Conservation (phyloP, 2,113 vertebrate genomes). For the Donacobius atricapilla region DNA sequence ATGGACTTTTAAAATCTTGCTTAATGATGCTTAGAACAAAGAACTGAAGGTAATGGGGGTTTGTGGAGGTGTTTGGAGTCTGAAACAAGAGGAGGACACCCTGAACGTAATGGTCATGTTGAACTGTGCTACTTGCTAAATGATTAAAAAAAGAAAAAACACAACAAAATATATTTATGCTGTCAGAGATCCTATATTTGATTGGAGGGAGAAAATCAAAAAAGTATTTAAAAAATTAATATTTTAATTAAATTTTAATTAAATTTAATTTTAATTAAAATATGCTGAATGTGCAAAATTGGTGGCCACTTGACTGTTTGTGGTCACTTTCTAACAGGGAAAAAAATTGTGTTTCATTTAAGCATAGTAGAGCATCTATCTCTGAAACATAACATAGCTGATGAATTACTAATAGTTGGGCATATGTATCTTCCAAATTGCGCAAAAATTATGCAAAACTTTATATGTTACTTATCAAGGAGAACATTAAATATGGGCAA, state of each 20-base stretch:
- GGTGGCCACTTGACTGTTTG: not conserved
- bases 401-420: not conserved
- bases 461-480: not conserved
- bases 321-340: not conserved
- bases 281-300: not conserved
- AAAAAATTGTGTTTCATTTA: not conserved
- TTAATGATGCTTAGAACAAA: not conserved
- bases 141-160: not conserved
- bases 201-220: not conserved
- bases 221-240: not conserved
- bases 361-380: not conserved
- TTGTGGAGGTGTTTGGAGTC: not conserved
- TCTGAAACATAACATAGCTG: not conserved
- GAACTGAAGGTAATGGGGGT: not conserved
- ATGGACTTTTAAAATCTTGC: not conserved
- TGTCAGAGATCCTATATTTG: not conserved
- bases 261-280: not conserved
- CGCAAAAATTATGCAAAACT: not conserved
- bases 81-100: constrained; percentile 7
- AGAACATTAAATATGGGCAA: not conserved
- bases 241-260: not conserved
- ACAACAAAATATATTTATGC: not conserved
- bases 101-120: not conserved
- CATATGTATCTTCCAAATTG: not conserved
- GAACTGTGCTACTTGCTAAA: not conserved